A percentile compares a stretch with the other conserved stretches of the same genome.
These are phyloP conservation scores for Melitaea athalia DNA, from an alignment of 2,888 invertebrate genomes.

Conservation along the genomic window DNA sequence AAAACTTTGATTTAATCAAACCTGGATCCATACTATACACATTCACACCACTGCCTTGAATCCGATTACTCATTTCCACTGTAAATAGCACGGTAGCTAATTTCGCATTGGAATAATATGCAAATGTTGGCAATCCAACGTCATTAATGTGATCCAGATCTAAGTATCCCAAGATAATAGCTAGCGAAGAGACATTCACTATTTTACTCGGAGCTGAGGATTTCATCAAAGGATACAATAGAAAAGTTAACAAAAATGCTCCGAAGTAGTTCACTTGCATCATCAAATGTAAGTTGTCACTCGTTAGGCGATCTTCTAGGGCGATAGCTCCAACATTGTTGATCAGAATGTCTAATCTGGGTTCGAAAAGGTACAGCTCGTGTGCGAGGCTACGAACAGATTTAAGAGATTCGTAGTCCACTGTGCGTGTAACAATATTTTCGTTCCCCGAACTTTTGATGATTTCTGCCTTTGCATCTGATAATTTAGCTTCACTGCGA, in stretches of 20 bases:
- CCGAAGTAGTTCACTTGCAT: constrained; percentile 82
- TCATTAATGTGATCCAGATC: constrained; percentile 89
- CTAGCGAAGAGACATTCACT: constrained; percentile 71
- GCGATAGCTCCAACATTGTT: constrained; percentile 77
- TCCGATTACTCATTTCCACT: constrained; percentile 77
- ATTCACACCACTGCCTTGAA: constrained; percentile 81
- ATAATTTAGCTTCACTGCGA: constrained; percentile 61
- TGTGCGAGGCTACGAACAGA: constrained; percentile 83
- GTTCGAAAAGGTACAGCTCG: constrained; percentile 73
- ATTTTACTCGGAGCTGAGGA: constrained; percentile 62
- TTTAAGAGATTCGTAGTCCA: constrained; percentile 77
- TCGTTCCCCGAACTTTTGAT: constrained; percentile 49
- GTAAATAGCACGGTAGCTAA: constrained; percentile 59
- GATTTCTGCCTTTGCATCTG: constrained; percentile 50
- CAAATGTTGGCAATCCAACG: constrained; percentile 82
- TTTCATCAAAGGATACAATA: constrained; percentile 59
- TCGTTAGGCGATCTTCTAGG: constrained; percentile 68
- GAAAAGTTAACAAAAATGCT: constrained; percentile 60
- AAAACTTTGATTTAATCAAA: constrained; percentile 88
- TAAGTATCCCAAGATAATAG: constrained; percentile 86
- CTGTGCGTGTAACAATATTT: constrained; percentile 56
- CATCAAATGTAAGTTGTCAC: constrained; percentile 83
- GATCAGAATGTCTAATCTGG: constrained; percentile 70
- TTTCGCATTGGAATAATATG: constrained; percentile 78
- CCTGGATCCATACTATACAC: constrained; percentile 93